Conservation (phyloP, 2,888 invertebrate species). For the Andricus quercusramuli region DNA sequence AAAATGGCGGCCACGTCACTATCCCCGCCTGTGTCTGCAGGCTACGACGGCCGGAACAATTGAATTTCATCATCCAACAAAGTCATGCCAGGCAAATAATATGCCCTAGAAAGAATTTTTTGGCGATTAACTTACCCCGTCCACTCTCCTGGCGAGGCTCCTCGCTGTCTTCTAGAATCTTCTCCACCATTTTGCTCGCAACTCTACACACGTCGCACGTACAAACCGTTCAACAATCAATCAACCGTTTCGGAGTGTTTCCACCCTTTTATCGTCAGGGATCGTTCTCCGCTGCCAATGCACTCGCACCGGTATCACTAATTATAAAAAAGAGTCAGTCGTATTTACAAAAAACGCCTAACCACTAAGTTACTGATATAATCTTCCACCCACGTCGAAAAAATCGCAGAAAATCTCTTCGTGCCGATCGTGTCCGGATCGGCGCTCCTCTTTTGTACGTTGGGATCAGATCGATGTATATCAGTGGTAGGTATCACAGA, state of each 20-base stretch:
- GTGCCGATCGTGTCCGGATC: slow-evolving; percentile 15
- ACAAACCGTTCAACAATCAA: slow-evolving; percentile 33
- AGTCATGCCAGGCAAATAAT: background rate
- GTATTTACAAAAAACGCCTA: slow-evolving; percentile 77
- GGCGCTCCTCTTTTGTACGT: slow-evolving; percentile 45
- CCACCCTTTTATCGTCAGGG: slow-evolving; percentile 36
- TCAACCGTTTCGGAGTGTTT: slow-evolving; percentile 43
- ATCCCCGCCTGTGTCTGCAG: background rate
- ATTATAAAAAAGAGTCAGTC: slow-evolving; percentile 78
- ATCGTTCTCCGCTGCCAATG: slow-evolving; percentile 37
- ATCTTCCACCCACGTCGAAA: slow-evolving; percentile 52
- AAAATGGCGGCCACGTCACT: slow-evolving; percentile 13
- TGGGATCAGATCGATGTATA: slow-evolving; percentile 66
- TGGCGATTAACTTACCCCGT: slow-evolving; percentile 63
- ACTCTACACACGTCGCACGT: slow-evolving; percentile 26
- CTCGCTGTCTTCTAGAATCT: slow-evolving; percentile 83
- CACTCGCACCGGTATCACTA: slow-evolving; percentile 69
- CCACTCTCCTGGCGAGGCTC: slow-evolving; percentile 75
- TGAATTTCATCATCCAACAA: background rate
- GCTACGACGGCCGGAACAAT: too few species aligned
- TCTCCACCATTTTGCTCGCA: slow-evolving; percentile 82
- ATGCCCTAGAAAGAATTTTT: slow-evolving; percentile 10
- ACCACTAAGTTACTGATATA: slow-evolving; percentile 71
- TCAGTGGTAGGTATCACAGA: slow-evolving; percentile 77
- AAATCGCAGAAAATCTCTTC: slow-evolving; percentile 11